Percentiles rank a stretch among this genome's conserved stretches.
Evolutionary conservation across 30 jellyfish, hydroid and myxozoan genomes (phyloP).

Genomic region (Aurelia aurita complex sp. Pacific): DNA sequence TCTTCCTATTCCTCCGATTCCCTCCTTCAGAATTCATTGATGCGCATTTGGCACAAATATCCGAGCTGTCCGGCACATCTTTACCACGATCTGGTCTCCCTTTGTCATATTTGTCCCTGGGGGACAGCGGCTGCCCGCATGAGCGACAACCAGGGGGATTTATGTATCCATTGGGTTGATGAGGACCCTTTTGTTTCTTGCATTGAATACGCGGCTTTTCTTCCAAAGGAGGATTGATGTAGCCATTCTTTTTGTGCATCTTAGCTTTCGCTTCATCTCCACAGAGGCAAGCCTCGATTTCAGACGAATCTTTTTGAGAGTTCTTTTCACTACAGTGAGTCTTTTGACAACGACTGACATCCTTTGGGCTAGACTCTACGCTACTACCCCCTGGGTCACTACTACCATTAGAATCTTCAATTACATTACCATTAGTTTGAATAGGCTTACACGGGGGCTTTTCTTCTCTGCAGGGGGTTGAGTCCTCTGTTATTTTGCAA

Average conservation of each 20-base stretch:
- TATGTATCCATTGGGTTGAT: constrained; percentile 44
- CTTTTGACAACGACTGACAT: not conserved
- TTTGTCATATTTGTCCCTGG: constrained; percentile 45
- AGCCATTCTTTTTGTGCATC: constrained; percentile 51
- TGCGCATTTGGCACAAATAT: constrained; percentile 64
- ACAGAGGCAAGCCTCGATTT: constrained; percentile 54
- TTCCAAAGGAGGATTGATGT: constrained; percentile 24
- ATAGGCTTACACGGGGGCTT: constrained; percentile 21
- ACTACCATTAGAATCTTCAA: not conserved
- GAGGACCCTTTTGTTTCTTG: constrained; percentile 38
- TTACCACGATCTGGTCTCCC: constrained; percentile 52
- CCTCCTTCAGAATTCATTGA: constrained; percentile 54
- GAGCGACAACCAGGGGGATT: constrained; percentile 51
- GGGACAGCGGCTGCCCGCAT: constrained; percentile 72
- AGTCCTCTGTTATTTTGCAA: constrained; percentile 19
- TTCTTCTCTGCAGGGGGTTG: constrained; percentile 37
- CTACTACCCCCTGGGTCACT: not conserved
- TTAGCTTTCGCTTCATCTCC: constrained; percentile 61
- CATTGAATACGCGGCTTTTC: constrained; percentile 33
- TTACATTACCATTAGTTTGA: not conserved
- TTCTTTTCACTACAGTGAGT: not conserved
- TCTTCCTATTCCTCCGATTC: constrained; percentile 48
- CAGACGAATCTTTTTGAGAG: not conserved
- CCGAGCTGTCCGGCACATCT: constrained; percentile 17
- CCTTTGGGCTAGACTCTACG: not conserved